These are phyloP conservation scores for Ornithoptera priamus DNA, from an alignment of 2,888 invertebrate species.

Conservation along the genomic window DNA sequence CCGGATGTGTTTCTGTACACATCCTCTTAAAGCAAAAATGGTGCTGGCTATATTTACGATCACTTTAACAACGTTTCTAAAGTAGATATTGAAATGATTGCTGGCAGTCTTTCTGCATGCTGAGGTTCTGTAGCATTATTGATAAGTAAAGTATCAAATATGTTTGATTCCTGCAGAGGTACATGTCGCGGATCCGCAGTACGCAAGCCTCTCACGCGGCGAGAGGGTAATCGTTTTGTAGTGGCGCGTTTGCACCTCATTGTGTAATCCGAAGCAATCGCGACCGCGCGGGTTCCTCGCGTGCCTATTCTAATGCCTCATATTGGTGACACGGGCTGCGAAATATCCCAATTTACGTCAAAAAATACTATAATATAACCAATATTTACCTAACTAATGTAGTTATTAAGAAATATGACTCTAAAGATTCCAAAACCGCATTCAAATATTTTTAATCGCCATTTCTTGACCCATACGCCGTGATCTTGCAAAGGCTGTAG, in stretches of 20 bases:
- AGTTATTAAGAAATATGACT: no score
- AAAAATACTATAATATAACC: not conserved
- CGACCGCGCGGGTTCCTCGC: constrained; percentile 61
- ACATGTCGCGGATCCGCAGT: constrained; percentile 43
- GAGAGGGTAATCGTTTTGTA: constrained; percentile 74
- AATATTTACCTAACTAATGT: no score
- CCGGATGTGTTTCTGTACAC: no score
- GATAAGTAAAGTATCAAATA: constrained; percentile 21
- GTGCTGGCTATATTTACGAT: no score
- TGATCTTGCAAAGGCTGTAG: no score
- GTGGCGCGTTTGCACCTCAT: constrained; percentile 66
- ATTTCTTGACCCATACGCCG: no score
- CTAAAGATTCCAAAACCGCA: no score
- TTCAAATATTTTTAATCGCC: no score
- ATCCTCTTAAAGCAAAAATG: no score
- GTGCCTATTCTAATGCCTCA: constrained; percentile 66
- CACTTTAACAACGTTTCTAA: no score
- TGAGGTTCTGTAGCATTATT: not conserved
- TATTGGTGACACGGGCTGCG: constrained; percentile 33
- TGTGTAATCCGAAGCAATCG: constrained; percentile 62
- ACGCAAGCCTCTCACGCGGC: constrained; percentile 52
- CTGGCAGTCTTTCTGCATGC: no score
- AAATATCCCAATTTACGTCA: not conserved
- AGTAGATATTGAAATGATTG: no score
- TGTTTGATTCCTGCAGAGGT: constrained; percentile 4